Evolutionary conservation across 2,797 vertebrate genomes (phyloP), one percentile per base, ranked within the genome.

Genomic region (Sebastes elongatus): DNA sequence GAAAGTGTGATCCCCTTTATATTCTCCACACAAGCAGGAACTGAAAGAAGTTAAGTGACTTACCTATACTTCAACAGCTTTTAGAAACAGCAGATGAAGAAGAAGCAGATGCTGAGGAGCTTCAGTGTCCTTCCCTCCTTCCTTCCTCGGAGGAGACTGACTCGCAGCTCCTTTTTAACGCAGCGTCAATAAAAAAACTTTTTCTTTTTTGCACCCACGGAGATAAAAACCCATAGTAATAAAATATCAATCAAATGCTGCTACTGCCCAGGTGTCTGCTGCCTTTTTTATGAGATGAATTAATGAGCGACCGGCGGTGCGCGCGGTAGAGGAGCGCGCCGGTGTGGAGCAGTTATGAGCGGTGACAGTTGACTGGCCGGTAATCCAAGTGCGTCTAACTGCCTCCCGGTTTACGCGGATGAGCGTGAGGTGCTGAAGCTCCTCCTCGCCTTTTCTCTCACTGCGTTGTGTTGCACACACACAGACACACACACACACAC

Each of bases 341-440:
- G 74, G 67, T 71, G 61, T 78, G 88, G 14, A 74, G 87, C 88
- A 67, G 90, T 42, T 85, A 8, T 53, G 91, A 83, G 89, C 80
- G 75, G 80, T 91, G 91, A 91, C 92, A 93, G 84, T 69, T 89
- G 84, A 92, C 91, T 90, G 90, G 63, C 88, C 89, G 88, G 86
- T 95, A 93, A 94, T 95, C 94, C 94, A 90, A 92, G 91, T 69
- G 93, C 88, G 89, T 89, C 87, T 91, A 82, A 87, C 91, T 85
- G 89, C 80, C 87, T 86, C 83, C 79, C 53, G 87, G 77, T 88
- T 46, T 83, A 84, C 65, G 80, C 79, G 83, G 71, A 86, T 28
- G 57, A 83, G 80, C 81, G 66, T 78, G 85, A 33, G 86, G 35
- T 16, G 82, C 56, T 42, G 80, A 85, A 90, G 89, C 94, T 92